A percentile compares a stretch with the other conserved stretches of the same genome.
Evolutionary conservation across 2,797 vertebrate genomes (phyloP).

Genomic region (Gymnocypris eckloni): DNA sequence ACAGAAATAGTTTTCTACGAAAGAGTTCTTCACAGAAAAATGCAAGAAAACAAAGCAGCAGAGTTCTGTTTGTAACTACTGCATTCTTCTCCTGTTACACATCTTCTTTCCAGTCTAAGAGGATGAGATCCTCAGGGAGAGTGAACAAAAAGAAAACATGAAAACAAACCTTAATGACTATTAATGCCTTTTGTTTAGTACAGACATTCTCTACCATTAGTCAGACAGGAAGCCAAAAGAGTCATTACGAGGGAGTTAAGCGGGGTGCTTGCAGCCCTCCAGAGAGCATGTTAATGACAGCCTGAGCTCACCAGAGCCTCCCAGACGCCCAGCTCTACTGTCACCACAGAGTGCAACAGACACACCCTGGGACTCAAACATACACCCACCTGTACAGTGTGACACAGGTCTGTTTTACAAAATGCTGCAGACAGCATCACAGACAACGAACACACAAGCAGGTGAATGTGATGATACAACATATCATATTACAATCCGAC

Average conservation of each 20-base stretch:
- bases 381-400: background rate
- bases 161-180: constrained; percentile 67
- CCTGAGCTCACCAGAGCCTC: constrained; percentile 53
- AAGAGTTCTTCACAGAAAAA: constrained; percentile 9
- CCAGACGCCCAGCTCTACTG: constrained; percentile 52
- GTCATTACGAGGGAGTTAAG: constrained; percentile 56
- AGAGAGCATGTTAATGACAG: constrained; percentile 58
- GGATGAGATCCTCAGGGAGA: constrained; percentile 48
- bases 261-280: constrained; percentile 49
- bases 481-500: constrained; percentile 2
- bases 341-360: constrained; percentile 51
- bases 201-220: constrained; percentile 55
- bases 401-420: constrained; percentile 33
- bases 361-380: constrained; percentile 12
- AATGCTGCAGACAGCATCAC: background rate
- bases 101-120: constrained; percentile 34
- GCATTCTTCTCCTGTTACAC: constrained; percentile 24
- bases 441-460: constrained; percentile 1
- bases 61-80: background rate
- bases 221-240: constrained; percentile 47
- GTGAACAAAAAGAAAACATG: constrained; percentile 58
- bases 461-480: constrained; percentile 10
- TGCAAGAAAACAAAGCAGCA: background rate
- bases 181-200: constrained; percentile 58
- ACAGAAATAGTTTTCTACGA: background rate